These are phyloP conservation scores for Tiphia femorata DNA, from an alignment of 2,888 invertebrate genomes.

Conservation along the genomic window DNA sequence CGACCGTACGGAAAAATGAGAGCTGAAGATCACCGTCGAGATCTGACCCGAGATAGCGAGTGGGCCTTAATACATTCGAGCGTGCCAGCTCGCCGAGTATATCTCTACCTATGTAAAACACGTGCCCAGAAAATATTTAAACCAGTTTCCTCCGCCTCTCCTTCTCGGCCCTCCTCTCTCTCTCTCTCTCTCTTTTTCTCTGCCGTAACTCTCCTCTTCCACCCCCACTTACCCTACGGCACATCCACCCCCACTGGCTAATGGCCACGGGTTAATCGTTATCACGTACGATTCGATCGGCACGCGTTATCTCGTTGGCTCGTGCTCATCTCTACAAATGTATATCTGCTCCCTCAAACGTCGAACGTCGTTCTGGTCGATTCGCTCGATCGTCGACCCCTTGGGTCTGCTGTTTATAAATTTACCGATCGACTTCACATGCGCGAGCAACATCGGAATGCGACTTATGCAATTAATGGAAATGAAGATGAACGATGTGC, in stretches of 20 bases:
- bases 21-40: constrained; percentile 58
- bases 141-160: constrained; percentile 48
- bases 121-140: constrained; percentile 58
- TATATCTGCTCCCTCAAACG: no score
- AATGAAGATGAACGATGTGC: no score
- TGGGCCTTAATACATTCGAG: constrained; percentile 56
- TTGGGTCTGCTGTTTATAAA: no score
- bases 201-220: not conserved
- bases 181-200: constrained; percentile 8
- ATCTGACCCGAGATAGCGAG: constrained; percentile 60
- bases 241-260: not conserved
- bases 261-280: constrained; percentile 31
- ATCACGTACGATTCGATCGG: constrained; percentile 47
- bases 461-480: no score
- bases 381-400: no score
- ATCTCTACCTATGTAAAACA: constrained; percentile 58
- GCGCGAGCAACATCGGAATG: no score
- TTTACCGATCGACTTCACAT: no score
- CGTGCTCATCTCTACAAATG: no score
- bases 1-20: constrained; percentile 55
- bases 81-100: constrained; percentile 46
- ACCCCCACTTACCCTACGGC: not conserved
- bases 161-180: constrained; percentile 7
- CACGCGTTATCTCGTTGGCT: no score
- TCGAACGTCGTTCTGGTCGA: no score